phyloP scores from a whole-genome alignment of 2,797 vertebrate genomes.

The Crenichthys baileyi region DNA sequence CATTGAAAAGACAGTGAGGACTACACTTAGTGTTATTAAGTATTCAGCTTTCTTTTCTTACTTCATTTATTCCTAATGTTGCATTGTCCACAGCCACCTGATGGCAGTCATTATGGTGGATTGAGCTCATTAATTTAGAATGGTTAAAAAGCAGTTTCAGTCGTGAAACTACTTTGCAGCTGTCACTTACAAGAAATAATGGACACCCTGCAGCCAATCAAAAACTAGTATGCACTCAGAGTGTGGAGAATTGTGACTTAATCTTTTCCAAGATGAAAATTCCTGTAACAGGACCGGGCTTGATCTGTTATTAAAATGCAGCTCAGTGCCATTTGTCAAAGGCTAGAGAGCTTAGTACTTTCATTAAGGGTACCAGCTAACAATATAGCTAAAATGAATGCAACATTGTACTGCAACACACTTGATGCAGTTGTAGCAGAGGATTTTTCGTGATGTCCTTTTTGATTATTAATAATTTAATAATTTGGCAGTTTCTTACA shows the following conservation, averaged over 20 bases:
- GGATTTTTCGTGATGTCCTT: not conserved
- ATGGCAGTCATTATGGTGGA: slow-evolving; percentile 16
- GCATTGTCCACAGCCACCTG: slow-evolving; percentile 8
- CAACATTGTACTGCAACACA: not conserved
- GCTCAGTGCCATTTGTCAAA: not conserved
- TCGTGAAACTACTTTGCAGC: slow-evolving; percentile 4
- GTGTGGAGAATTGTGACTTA: not conserved
- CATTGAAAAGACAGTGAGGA: not conserved
- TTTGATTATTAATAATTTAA: not conserved
- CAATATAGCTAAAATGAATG: not conserved
- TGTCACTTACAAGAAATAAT: slow-evolving; percentile 15
- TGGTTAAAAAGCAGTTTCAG: slow-evolving; percentile 5
- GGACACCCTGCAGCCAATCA: slow-evolving; percentile 5
- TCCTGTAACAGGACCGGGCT: not conserved
- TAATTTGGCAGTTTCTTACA: not conserved
- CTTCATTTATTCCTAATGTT: slow-evolving; percentile 8
- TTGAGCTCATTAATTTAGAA: slow-evolving; percentile 20
- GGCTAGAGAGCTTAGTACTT: not conserved
- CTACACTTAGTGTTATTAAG: not conserved
- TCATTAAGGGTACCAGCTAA: not conserved
- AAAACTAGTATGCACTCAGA: not conserved
- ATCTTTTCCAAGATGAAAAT: slow-evolving; percentile 3
- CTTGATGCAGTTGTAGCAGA: not conserved
- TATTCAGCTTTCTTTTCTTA: slow-evolving; percentile 14
- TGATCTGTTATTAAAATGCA: slow-evolving; percentile 3